Conservation (phyloP, 1,140 invertebrate genomes). For the Nephotettix cincticeps region DNA sequence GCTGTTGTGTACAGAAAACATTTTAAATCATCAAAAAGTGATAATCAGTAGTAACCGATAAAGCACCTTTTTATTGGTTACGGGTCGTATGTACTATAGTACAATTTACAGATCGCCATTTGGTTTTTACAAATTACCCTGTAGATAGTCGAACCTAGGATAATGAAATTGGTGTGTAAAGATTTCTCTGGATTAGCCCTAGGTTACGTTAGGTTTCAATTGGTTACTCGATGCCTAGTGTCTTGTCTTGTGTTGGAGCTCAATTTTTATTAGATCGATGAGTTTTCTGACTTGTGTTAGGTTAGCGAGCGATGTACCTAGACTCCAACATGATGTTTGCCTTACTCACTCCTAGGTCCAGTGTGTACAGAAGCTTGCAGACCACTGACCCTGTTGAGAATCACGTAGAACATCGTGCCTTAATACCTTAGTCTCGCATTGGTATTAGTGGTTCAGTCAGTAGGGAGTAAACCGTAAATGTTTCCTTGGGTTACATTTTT, state of each 20-base stretch:
- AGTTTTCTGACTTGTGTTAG: not conserved
- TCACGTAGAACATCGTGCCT: slow-evolving; percentile 5
- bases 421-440: not conserved
- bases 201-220: no score
- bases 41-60: slow-evolving; percentile 2
- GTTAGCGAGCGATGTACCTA: slow-evolving; percentile 9
- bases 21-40: not conserved
- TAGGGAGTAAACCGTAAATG: no score
- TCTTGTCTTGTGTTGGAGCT: not conserved
- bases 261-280: not conserved
- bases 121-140: no score
- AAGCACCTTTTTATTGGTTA: not conserved
- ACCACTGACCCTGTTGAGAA: not conserved
- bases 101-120: not conserved
- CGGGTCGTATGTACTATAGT: slow-evolving; percentile 17
- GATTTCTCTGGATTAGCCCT: no score
- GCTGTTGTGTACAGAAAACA: no score
- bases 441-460: no score
- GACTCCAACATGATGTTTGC: slow-evolving; percentile 5
- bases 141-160: no score
- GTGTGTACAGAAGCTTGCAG: not conserved
- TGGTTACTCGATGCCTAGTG: not conserved
- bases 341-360: slow-evolving; percentile 12
- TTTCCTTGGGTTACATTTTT: no score
- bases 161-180: no score